Evolutionary conservation across 1,140 invertebrate genomes (phyloP).

Genomic region (Drosophila orosa): DNA sequence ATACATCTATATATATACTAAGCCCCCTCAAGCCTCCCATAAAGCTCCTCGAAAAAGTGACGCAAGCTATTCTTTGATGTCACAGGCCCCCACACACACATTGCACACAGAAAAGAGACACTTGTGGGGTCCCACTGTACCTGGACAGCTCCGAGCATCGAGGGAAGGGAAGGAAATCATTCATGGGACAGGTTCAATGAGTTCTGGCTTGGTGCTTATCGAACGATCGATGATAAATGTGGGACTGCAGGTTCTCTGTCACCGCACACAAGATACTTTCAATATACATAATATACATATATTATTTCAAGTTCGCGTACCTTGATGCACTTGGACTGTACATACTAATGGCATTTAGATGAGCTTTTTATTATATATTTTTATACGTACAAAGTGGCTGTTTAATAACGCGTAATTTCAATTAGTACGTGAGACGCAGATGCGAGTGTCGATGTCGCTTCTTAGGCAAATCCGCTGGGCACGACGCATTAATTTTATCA

Average conservation of each 20-base stretch:
- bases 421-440: conserved; percentile 66
- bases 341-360: conserved; percentile 57
- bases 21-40: conserved; percentile 17
- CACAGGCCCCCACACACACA: conserved; percentile 10
- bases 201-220: conserved; percentile 55
- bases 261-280: conserved; percentile 4
- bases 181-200: conserved; percentile 37
- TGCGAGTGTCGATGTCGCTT: conserved; percentile 31
- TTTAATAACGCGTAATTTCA: conserved; percentile 70
- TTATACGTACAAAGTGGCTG: conserved; percentile 25
- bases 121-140: conserved; percentile 25
- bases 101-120: conserved; percentile 9
- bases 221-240: conserved; percentile 60
- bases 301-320: conserved; percentile 49
- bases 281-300: conserved; percentile 8
- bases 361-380: conserved; percentile 47
- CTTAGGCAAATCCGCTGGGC: conserved; percentile 45
- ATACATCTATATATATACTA: conserved; percentile 4
- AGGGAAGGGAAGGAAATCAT: conserved; percentile 2
- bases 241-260: conserved; percentile 41
- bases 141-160: neutral
- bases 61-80: conserved; percentile 44
- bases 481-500: conserved; percentile 74
- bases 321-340: conserved; percentile 46
- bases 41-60: conserved; percentile 33